Base-by-base conservation (phyloP, 2,797 vertebrate genomes). In the Taeniopygia guttata region DNA sequence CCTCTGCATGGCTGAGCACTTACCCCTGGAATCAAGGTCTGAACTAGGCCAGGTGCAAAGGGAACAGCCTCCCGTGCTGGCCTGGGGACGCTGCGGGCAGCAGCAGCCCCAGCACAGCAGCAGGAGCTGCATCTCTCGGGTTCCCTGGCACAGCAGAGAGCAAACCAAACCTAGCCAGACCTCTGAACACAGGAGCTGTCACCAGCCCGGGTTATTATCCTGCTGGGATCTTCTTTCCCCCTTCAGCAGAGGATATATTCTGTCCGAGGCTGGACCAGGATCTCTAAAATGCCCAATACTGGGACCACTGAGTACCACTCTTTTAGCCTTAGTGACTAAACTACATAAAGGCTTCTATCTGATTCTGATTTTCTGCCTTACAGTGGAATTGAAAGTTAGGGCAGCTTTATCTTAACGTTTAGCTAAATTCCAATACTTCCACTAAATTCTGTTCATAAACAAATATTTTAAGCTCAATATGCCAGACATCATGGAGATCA, bases 161-260 rank as follows among this genome's bases (percentile, higher is more conserved):
- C 54, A 43, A 10, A 18, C 4, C 16, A 7, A 9, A 20, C 25
- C 32, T 6, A 19, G 32, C 30, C 26, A n/a, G 20, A 11, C 3
- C 29, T 18, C 40, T 14, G 4, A 7, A 1, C n/a, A 2, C 0
- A 0, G 2, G 6, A 60, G 51, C 34, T 76, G 67, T 13, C 43
- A 26, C 34, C 63, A 82, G 36, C 49, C 29, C 18, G 5, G n/a
- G 29, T 13, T 29, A 5, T 60, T 34, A 18, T 45, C 46, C 43
- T 43, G 46, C 27, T 43, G 43, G 42, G 13, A 36, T 27, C 16
- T 10, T 34, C 64, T 6, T 13, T 45, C 7, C 30, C 25, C 21
- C 22, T 84, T 27, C 52, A 51, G 74, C 56, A 69, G 11, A 30
- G 11, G 32, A 12, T 38, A 2, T 13, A 3, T 38, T 32, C 46